phyloP scores from a whole-genome alignment of 92 coral and sea anemone species.

The Zoanthus sociatus region DNA sequence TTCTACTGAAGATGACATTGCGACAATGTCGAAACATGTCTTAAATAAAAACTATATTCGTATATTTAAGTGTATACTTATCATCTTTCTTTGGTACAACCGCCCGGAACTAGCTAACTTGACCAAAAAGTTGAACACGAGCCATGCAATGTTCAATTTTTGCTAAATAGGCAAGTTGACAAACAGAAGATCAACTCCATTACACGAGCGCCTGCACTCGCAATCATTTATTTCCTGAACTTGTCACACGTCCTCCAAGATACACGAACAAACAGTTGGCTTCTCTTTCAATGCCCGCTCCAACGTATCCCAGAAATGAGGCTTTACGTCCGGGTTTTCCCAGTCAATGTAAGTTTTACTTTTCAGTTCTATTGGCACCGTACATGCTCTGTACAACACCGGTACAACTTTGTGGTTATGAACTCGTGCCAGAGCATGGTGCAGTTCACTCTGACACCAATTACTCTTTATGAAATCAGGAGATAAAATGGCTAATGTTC shows the following conservation, averaged over 20 bases:
- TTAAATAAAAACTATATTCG: no score
- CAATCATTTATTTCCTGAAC: background rate
- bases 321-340: conserved; percentile 66
- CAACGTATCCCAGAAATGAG: conserved; percentile 71
- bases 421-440: conserved; percentile 74
- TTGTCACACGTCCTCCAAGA: background rate
- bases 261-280: background rate
- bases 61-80: no score
- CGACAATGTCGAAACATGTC: no score
- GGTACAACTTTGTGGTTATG: conserved; percentile 68
- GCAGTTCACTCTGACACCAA: conserved; percentile 81
- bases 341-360: conserved; percentile 75
- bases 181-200: background rate
- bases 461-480: conserved; percentile 81
- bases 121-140: no score
- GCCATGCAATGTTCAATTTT: no score
- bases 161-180: background rate
- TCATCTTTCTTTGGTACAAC: no score
- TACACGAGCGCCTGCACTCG: conserved; percentile 6
- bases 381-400: conserved; percentile 65
- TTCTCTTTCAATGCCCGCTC: conserved; percentile 50
- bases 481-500: conserved; percentile 78
- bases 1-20: no score
- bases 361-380: conserved; percentile 54
- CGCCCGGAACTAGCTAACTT: no score